Evolutionary conservation across 2,888 invertebrate genomes (phyloP), one percentile per base, ranked within the genome.

Genomic region (Matsumyia berberina): DNA sequence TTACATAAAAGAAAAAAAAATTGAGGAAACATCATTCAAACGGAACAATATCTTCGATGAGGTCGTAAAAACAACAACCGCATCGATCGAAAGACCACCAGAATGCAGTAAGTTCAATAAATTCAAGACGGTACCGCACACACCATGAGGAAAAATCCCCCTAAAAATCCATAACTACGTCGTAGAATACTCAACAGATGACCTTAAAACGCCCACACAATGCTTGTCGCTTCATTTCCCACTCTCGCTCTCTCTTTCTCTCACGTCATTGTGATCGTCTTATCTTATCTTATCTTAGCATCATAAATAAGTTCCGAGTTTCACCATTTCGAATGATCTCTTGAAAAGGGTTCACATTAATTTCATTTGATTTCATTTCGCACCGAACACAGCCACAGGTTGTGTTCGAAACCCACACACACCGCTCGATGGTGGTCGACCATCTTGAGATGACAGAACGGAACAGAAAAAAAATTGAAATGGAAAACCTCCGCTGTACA

Each of bases 161-260:
- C 6, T 9, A 17, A 2, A 70, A 44, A 70, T 1, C 12, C 19
- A 35, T 46, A 35, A 24, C 24, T 17, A 33, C 33, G 42, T 24
- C 4, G 35, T 35, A 11, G 35, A 37, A 66, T 6, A 37, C 29
- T 31, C 19, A 49, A 39, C 9, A 39, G 29, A 31, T 60, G 66
- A 79, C 73, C 79, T 79, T 73, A 51, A 79, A 66, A 58, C 70
- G 64, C 81, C 81, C 76, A 81, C 76, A 81, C 81, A 60, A 42
- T 46, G 37, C 11, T 37, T 24, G 19, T 57, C 39, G 35, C 46
- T 55, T 42, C 46, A 64, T 62, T 12, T 53, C 39, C 19, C 62
- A 49, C 70, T 15, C 37, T 69, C 44, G n/a, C 42, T 46, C 17
- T 51, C 31, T 70, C 51, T 53, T 49, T 49, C 5, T 24, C 58